Evolutionary conservation across 2,113 vertebrate species (phyloP), one percentile per base, ranked within the genome.

Genomic region (Paratilapia polleni): DNA sequence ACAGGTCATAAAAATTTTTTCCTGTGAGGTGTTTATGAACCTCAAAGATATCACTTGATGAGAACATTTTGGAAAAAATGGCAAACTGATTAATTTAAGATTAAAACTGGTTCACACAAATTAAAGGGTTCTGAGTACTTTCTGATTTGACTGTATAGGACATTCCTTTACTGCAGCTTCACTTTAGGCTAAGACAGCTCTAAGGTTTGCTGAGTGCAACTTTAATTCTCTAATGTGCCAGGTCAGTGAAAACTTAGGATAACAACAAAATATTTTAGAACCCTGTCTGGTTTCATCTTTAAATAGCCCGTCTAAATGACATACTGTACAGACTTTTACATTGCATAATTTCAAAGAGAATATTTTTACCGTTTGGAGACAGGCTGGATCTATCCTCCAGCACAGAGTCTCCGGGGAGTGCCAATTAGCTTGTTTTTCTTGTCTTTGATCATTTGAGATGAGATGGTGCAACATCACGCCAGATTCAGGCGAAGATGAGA

Each of bases 391-490:
- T 77, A 6, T 85, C 86, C 80, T 84, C 77, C 58, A 74, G 80
- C 77, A 60, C 81, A 0, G 43, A 54, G 63, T 88, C 78, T 85
- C 81, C 3, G 8, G 76, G 62, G 88, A 90, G 82, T 64, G 81
- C 89, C 86, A 93, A 91, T 93, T 92, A 87, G 77, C 79, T 88
- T 78, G 70, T 87, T 90, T 87, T 90, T 87, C 82, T 75, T 31
- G 31, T 82, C 84, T 90, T 89, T 88, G 88, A 93, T 93, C 86
- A 88, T 87, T 59, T 24, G 3, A 58, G 77, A 78, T 73, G 63
- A 82, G 82, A 90, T 91, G 88, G 82, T 86, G 85, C 80, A 89
- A 90, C 87, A 82, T 76, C 31, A 34, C 77, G 84, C 86, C 90
- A 90, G 57, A 70, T 62, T 76, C 63, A 86, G 81, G 87, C 85